Evolutionary conservation across 2,888 invertebrate genomes (phyloP), one percentile per base, ranked within the genome.

Genomic region (Drosophila neoperkinsi): DNA sequence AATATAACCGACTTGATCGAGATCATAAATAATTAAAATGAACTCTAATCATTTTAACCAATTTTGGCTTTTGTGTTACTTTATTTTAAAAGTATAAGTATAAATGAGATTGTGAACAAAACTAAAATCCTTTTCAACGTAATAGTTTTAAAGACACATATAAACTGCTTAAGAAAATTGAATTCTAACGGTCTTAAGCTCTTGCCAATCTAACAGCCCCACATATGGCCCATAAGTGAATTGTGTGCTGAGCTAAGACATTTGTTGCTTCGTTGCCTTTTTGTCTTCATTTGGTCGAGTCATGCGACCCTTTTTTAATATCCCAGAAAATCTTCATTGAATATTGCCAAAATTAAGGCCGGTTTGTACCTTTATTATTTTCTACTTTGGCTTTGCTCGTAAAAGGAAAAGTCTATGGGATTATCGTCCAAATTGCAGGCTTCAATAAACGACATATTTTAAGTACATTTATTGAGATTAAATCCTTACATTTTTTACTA

Each of bases 301-400:
- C 33, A 63, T 60, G 59, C 51, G 86, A 90, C 84, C 90, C 75
- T 84, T 71, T 51, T 61, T 70, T 72, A 71, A 66, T 80, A 74
- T 71, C 73, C 34, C 55, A 70, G 55, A 61, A 73, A 79, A 77
- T 71, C 68, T 72, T 64, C 55, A 70, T 65, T 58, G 79, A 84
- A 77, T 80, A 64, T 70, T 69, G 68, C 41, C 51, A 56, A 88
- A 74, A 77, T 83, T 74, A 71, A 90, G 85, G 80, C 71, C 71
- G 64, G 34, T 56, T 58, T 68, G 57, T 83, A 71, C 75, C 78
- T 72, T 73, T 74, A 58, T 66, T 74, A 70, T 71, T 70, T 66
- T 72, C 25, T 50, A 74, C 71, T 77, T 69, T 58, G 68, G 64
- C 52, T 36, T 36, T 74, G 65, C 50, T 55, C 49, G 69, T 25